phyloP scores from a whole-genome alignment of 2,113 vertebrate genomes.

The Corythaixoides concolor region DNA sequence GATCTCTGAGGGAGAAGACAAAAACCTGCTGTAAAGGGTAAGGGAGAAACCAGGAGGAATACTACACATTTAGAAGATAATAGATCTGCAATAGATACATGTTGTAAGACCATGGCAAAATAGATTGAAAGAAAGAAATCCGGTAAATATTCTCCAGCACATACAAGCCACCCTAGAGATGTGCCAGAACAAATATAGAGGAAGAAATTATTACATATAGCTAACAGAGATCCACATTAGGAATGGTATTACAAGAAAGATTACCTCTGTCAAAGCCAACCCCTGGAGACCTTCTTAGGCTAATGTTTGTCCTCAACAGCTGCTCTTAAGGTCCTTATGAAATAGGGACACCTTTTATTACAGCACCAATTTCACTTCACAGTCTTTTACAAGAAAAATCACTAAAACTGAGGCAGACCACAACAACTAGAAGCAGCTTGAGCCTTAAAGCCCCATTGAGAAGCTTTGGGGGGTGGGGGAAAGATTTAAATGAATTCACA shows the following conservation, averaged over 20 bases:
- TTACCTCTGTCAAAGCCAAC: conserved; percentile 6
- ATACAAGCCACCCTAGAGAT: conserved; percentile 12
- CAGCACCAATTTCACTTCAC: background rate
- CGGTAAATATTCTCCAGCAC: background rate
- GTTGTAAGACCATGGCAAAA: background rate
- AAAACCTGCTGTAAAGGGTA: background rate
- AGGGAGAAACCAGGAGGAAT: background rate
- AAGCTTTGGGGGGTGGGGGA: background rate
- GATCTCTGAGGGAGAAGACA: background rate
- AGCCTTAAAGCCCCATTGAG: background rate
- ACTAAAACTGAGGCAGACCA: background rate
- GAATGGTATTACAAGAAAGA: conserved; percentile 48
- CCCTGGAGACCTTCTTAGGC: conserved; percentile 32
- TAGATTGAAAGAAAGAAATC: background rate
- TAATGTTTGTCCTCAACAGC: conserved; percentile 46
- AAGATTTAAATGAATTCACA: background rate
- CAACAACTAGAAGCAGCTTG: background rate
- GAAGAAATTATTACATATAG: conserved; percentile 33
- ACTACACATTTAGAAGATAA: background rate
- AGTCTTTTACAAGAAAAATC: background rate
- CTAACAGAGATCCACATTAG: conserved; percentile 48
- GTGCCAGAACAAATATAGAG: conserved; percentile 30
- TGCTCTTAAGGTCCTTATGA: background rate
- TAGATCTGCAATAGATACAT: background rate
- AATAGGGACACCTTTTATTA: conserved; percentile 8